These are phyloP conservation scores for Brenthis daphne DNA, from an alignment of 2,888 invertebrate genomes.

Conservation along the genomic window DNA sequence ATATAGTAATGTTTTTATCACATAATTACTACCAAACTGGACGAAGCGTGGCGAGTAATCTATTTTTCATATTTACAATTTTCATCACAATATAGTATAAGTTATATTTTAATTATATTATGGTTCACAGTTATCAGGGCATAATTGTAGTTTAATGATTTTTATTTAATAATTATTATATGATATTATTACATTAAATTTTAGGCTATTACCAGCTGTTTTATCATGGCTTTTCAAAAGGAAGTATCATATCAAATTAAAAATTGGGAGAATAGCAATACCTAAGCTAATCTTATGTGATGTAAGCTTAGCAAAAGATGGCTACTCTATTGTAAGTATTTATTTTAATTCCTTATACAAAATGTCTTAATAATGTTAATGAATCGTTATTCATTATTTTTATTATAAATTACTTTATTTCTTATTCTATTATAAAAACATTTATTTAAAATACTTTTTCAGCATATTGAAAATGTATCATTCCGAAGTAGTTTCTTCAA, in stretches of 20 bases:
- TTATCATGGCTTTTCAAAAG: conserved; percentile 91
- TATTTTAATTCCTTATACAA: neutral
- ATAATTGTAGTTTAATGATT: neutral
- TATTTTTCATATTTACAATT: no score
- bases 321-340: conserved; percentile 86
- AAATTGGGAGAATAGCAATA: conserved; percentile 91
- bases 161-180: neutral
- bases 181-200: conserved; percentile 45
- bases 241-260: conserved; percentile 89
- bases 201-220: conserved; percentile 89
- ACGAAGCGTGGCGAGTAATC: no score
- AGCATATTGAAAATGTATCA: conserved; percentile 93
- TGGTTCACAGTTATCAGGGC: neutral
- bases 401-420: conserved; percentile 1
- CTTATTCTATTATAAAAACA: neutral
- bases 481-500: conserved; percentile 94
- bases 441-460: conserved; percentile 42
- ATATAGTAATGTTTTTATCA: no score
- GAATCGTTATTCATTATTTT: conserved; percentile 1
- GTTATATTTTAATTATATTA: no score
- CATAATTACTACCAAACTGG: no score
- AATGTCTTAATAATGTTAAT: neutral
- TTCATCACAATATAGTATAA: no score
- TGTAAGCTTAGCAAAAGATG: conserved; percentile 90
- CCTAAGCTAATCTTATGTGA: conserved; percentile 90